Evolutionary conservation across 2,797 vertebrate genomes (phyloP), one percentile per base, ranked within the genome.

Genomic region (Labroides dimidiatus): DNA sequence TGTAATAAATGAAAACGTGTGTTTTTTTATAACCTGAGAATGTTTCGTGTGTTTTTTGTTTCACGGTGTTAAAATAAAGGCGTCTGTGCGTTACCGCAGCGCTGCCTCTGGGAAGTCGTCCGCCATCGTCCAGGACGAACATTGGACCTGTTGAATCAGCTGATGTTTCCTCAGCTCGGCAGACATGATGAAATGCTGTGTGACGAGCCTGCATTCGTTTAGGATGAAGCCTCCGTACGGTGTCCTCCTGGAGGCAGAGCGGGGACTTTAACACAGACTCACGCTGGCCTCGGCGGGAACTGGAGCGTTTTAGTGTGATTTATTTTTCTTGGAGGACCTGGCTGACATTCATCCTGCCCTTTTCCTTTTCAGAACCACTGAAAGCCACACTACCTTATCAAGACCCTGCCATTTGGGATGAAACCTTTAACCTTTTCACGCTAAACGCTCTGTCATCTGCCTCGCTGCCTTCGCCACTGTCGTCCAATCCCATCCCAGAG

Each of bases 271-370:
- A 30, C 23, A 41, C 55, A 62, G 77, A 62, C 17, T 61, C 13
- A n/a, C 36, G 24, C 50, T 21, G 41, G 33, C 48, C 48, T 72
- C 58, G 74, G 50, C 75, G 45, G 6, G 79, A 61, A 71, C 72
- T 23, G 13, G 10, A 10, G 37, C 30, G 63, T 82, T 78, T 76
- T 58, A 72, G 64, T 64, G 51, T 78, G 82, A 90, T 84, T 84
- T 84, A 90, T 49, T 90, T 77, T 83, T 84, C 76, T 70, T 77
- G 63, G 59, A 65, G 81, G 85, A 79, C 78, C 77, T 67, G 51
- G 75, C 80, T 92, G 90, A 90, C 90, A 91, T 91, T 91, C 91
- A 84, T 72, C 57, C 54, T 90, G 89, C 84, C 90, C 88, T 91
- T 92, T 92, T 58, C 75, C 57, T 85, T 69, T 73, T 89, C 70